Conservation (phyloP, 2,888 invertebrate species). For the Quadroppia sp. region DNA sequence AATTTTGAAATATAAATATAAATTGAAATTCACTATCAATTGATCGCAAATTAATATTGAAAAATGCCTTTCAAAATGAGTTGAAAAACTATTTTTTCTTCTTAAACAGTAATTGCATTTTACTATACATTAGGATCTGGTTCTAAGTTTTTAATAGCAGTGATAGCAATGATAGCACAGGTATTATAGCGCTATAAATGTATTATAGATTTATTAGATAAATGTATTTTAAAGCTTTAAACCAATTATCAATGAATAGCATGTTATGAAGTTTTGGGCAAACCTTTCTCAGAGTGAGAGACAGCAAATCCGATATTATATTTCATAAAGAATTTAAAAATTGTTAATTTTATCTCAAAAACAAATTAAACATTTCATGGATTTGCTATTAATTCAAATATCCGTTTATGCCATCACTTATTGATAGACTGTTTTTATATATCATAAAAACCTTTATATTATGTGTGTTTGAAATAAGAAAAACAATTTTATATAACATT, state of each 20-base stretch:
- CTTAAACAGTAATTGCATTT: too few relatives aligned
- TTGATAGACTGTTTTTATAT: neutral
- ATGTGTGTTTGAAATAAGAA: neutral
- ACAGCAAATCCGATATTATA: neutral
- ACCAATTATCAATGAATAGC: neutral
- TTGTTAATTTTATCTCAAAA: too few relatives aligned
- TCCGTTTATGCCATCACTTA: neutral
- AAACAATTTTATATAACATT: too few relatives aligned
- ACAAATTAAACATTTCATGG: neutral
- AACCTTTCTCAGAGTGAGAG: neutral
- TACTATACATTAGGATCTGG: too few relatives aligned
- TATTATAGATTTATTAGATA: neutral
- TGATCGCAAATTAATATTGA: too few relatives aligned
- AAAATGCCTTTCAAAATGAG: too few relatives aligned
- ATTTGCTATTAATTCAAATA: conserved; percentile 13
- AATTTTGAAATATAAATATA: too few relatives aligned
- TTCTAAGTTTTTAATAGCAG: too few relatives aligned
- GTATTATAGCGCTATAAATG: neutral
- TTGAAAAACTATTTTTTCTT: too few relatives aligned
- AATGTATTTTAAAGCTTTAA: neutral
- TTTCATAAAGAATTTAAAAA: too few relatives aligned
- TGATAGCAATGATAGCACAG: neutral
- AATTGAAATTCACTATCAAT: too few relatives aligned
- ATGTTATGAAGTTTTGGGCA: neutral
- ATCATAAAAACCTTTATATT: conserved; percentile 2